Evolutionary conservation across 2,888 invertebrate species (phyloP).

Genomic region (Plebejus melissa): DNA sequence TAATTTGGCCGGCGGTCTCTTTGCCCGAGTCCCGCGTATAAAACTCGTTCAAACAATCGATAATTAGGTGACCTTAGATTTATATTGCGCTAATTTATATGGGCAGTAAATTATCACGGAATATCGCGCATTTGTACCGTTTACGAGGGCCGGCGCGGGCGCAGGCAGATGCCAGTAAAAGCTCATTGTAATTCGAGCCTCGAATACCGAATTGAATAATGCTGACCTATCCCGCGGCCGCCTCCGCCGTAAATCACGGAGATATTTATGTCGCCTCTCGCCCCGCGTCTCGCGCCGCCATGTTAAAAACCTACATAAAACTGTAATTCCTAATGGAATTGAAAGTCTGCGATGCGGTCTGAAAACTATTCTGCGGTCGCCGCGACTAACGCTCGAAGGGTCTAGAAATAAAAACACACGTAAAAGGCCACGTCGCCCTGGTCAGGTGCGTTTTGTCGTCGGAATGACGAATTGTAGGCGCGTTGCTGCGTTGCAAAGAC

Average conservation of each 20-base stretch:
- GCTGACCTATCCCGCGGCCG: constrained; percentile 79
- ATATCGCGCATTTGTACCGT: constrained; percentile 13
- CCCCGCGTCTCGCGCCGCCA: constrained; percentile 61
- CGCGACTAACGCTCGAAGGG: constrained; percentile 48
- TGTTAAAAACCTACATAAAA: constrained; percentile 76
- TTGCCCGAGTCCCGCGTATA: constrained; percentile 74
- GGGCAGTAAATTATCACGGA: constrained; percentile 14
- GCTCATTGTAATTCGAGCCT: constrained; percentile 77
- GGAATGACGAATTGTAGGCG: background rate
- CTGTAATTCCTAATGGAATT: constrained; percentile 73
- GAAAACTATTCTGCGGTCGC: constrained; percentile 63
- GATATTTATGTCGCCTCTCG: constrained; percentile 74
- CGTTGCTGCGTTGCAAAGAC: background rate
- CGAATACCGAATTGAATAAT: constrained; percentile 80
- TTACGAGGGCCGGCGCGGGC: constrained; percentile 9
- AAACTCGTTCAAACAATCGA: constrained; percentile 75
- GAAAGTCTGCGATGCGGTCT: constrained; percentile 59
- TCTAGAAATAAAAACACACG: constrained; percentile 46
- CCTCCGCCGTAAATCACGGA: constrained; percentile 75
- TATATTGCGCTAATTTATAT: constrained; percentile 46
- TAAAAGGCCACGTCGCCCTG: too few species aligned
- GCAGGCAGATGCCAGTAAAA: constrained; percentile 60
- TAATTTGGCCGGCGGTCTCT: constrained; percentile 75
- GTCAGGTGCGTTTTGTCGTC: constrained; percentile 26
- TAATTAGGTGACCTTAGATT: constrained; percentile 71